phyloP scores from a whole-genome alignment of 2,113 vertebrate species.

The Myrmecophaga tridactyla region DNA sequence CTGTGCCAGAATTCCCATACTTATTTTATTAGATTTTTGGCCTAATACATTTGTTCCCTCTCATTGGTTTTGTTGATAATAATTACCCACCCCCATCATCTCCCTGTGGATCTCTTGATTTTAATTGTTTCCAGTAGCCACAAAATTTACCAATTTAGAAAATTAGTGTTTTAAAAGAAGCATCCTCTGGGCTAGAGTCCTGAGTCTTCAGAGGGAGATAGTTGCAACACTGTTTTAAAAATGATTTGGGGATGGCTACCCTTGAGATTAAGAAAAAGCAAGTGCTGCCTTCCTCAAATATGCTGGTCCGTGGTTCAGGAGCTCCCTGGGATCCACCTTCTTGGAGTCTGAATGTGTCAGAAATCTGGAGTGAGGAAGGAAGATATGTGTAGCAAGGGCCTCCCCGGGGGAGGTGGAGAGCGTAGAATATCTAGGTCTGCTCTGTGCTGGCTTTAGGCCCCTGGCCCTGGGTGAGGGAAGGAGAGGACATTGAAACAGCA shows the following conservation, averaged over 20 bases:
- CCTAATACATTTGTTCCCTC: slow-evolving; percentile 67
- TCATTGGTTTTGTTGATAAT: slow-evolving; percentile 72
- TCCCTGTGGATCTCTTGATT: slow-evolving; percentile 39
- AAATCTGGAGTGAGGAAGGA: neutral
- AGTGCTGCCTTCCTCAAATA: rapidly evolving
- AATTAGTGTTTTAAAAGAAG: slow-evolving; percentile 52
- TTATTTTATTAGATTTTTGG: slow-evolving; percentile 68
- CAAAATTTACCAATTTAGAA: slow-evolving; percentile 44
- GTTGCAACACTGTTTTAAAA: neutral
- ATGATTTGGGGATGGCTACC: neutral
- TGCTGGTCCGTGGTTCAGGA: neutral
- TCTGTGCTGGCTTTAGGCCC: neutral
- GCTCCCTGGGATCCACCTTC: neutral
- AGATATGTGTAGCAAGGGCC: neutral
- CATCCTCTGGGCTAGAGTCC: neutral
- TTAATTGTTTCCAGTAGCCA: slow-evolving; percentile 56
- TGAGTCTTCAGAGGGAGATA: neutral
- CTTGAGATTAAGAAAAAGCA: neutral
- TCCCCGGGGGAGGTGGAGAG: neutral
- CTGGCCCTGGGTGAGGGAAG: neutral
- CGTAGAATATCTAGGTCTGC: neutral
- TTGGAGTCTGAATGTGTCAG: neutral
- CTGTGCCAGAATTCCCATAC: slow-evolving; percentile 17
- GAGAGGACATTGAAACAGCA: neutral
- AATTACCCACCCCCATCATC: slow-evolving; percentile 55